These are phyloP conservation scores for Guaruba guarouba DNA, from an alignment of 2,113 vertebrate species.

Conservation along the genomic window DNA sequence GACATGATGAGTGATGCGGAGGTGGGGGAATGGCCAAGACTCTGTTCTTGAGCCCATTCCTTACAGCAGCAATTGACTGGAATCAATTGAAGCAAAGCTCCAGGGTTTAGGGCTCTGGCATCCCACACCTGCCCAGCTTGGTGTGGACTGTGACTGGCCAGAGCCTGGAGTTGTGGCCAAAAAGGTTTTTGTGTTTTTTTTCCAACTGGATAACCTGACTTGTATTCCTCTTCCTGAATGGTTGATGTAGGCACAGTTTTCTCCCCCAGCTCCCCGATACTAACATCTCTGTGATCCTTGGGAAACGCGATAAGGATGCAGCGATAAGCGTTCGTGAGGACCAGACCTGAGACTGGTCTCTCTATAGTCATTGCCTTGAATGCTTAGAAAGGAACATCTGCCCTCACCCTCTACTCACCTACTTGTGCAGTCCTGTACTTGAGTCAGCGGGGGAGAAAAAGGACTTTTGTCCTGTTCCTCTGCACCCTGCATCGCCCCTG, in stretches of 20 bases:
- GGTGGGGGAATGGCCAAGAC: not conserved
- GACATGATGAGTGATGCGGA: not conserved
- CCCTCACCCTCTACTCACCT: not conserved
- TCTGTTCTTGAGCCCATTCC: not conserved
- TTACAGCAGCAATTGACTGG: not conserved
- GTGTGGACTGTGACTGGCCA: not conserved
- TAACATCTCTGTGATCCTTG: not conserved
- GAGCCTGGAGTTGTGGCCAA: not conserved
- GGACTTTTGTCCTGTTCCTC: not conserved
- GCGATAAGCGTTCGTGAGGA: not conserved
- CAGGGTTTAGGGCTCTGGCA: not conserved
- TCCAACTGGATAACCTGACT: not conserved
- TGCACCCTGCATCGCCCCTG: not conserved
- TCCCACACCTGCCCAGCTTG: not conserved
- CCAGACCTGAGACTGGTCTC: not conserved
- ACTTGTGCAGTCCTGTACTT: not conserved
- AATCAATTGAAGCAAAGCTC: not conserved
- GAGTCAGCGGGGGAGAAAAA: not conserved
- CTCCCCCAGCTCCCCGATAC: not conserved
- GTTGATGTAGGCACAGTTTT: slow-evolving; percentile 3
- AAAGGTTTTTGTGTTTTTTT: not conserved
- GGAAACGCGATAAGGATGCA: not conserved
- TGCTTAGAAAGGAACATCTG: not conserved
- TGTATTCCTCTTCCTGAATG: not conserved
- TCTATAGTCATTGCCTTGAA: not conserved